Evolutionary conservation across 2,113 vertebrate genomes (phyloP), one percentile per base, ranked within the genome.

Genomic region (Spheniscus mendiculus): DNA sequence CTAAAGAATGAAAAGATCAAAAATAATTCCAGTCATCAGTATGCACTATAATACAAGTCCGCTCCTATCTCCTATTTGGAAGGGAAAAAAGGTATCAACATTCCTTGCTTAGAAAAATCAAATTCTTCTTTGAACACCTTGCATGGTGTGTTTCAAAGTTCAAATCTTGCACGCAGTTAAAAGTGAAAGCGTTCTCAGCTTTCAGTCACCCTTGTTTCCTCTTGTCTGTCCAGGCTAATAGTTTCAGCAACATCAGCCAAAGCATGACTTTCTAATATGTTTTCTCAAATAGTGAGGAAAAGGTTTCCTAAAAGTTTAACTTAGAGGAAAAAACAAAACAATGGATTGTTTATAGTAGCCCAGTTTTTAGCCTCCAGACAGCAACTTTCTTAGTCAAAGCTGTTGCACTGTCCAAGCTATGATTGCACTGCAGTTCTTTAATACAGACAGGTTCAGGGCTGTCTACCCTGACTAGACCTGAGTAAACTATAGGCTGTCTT

Each of bases 1-100:
- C 99, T 99, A 95, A 98, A 90, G 62, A 53, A 81, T 38, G 18
- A 91, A 36, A 29, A 89, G n/a, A 81, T 22, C 8, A 70, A 45
- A 32, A 77, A 30, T 16, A 27, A n/a, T 40, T 32, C 49, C 27
- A 73, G 10, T 11, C 49, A 83, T 49, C 34, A 56, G 30, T 5
- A 42, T 3, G n/a, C 6, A 38, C 15, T 16, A 3, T 5, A 20
- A 59, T 3, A 47, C 13, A 23, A 62, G 9, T 26, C 30, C 44
- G 12, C 32, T 55, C 19, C 45, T 45, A 8, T 38, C 25, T 44
- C 18, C 13, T 18, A 9, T 15, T 26, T 23, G 10, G 29, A 65
- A 82, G 4, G 15, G 12, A 2, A 78, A 78, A n/a, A 38, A 3
- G 9, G 1, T 27, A 83, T 36, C 22, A 49, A 10, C 0, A 16